Evolutionary conservation across 2,888 invertebrate species (phyloP).

Genomic region (Drosophila trichaetosa): DNA sequence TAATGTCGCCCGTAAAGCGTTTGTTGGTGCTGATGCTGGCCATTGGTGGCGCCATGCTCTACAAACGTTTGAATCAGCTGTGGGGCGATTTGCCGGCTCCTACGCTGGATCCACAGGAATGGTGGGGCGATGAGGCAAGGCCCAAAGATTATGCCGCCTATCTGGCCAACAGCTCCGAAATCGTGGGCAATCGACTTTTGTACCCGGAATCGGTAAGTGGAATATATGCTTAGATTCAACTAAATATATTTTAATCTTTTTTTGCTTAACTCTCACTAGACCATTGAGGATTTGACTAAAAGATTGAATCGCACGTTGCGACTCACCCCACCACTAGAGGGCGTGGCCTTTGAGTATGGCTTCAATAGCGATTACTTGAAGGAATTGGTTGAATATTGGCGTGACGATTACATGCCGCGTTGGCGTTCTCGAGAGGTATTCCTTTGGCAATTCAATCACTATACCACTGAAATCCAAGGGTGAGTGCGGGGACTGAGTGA

Average conservation of each 20-base stretch:
- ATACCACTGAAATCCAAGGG: slow-evolving; percentile 90
- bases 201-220: slow-evolving; percentile 66
- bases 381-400: slow-evolving; percentile 92
- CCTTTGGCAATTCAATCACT: slow-evolving; percentile 91
- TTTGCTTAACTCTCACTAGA: slow-evolving; percentile 78
- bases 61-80: slow-evolving; percentile 61
- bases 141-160: slow-evolving; percentile 75
- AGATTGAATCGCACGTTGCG: slow-evolving; percentile 86
- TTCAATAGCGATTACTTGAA: slow-evolving; percentile 90
- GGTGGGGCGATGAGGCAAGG: slow-evolving; percentile 81
- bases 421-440: slow-evolving; percentile 89
- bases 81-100: slow-evolving; percentile 68
- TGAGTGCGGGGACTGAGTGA: slow-evolving; percentile 54
- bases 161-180: slow-evolving; percentile 69
- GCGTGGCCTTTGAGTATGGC: slow-evolving; percentile 90
- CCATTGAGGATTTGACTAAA: slow-evolving; percentile 87
- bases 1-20: slow-evolving; percentile 66
- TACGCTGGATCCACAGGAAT: slow-evolving; percentile 69
- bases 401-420: slow-evolving; percentile 88
- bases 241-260: background rate
- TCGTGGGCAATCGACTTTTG: slow-evolving; percentile 65
- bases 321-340: slow-evolving; percentile 88
- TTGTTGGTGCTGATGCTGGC: slow-evolving; percentile 72
- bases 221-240: background rate
- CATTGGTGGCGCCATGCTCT: slow-evolving; percentile 68